Base-by-base conservation (phyloP, 2,888 invertebrate species). In the Meloe dianella region DNA sequence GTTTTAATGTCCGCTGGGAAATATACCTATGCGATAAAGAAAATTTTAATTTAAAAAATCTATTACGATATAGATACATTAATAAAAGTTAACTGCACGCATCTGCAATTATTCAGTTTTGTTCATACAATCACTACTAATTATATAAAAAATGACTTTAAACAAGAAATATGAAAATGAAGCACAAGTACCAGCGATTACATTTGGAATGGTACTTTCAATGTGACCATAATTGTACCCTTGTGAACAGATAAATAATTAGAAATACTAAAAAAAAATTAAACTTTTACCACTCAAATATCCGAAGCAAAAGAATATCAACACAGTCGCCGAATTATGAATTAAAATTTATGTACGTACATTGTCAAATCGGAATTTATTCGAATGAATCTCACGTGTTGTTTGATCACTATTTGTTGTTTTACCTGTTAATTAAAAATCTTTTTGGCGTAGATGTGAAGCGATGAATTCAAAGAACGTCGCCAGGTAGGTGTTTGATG, bases 1-100 rank as follows among this genome's bases (percentile, higher is more conserved):
- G 74, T 77, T 74, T 75, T 71, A 73, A 72, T 71, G 74, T 62
- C 58, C 14, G 67, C 47, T 62, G 67, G 29, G 60, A 63, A 63
- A 41, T 38, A 38, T 63, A 47, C 30, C 5, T 7, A 35, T n/a
- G 51, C 61, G 51, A 64, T 60, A 47, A 60, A 30, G 63, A 10
- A 47, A 47, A 47, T 20, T 47, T 10, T 20, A 22, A 41, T 12
- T 12, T 12, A 41, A 20, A 47, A 8, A 47, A 1, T 41, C 10
- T 35, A 35, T 35, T 12, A 4, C 12, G 4, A 12, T 12, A 35
- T 35, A 32, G 12, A 0, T 12, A 41, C 3, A n/a, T 17, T 17
- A 7, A 17, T 17, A n/a, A 41, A 12, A 51, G 51, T 5, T 17
- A 22, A 51, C 7, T 51, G 12, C 51, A 51, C 51, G 51, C 51